A percentile compares a stretch with the other conserved stretches of the same genome.
These are phyloP conservation scores for Halocaridina rubra DNA, from an alignment of 2,888 invertebrate genomes.

Conservation along the genomic window DNA sequence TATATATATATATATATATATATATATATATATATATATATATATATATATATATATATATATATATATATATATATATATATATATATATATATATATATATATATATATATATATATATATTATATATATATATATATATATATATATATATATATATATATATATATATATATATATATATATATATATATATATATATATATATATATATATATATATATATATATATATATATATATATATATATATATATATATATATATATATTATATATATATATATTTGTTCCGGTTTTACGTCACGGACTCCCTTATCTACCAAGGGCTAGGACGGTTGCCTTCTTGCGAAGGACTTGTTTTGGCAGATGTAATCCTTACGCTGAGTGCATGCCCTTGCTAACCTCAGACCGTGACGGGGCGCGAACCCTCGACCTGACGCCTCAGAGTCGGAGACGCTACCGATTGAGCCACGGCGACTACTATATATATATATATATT, in stretches of 20 bases:
- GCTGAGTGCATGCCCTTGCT: too few relatives aligned
- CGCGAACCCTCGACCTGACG: too few relatives aligned
- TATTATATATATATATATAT: conserved; percentile 27
- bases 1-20: conserved; percentile 1
- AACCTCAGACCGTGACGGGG: too few relatives aligned
- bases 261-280: not conserved
- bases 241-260: not conserved
- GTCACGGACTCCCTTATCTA: too few relatives aligned
- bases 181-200: conserved; percentile 2
- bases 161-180: conserved; percentile 2
- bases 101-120: conserved; percentile 27
- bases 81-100: conserved; percentile 25
- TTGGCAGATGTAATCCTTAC: too few relatives aligned
- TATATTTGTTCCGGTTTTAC: too few relatives aligned
- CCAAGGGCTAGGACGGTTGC: too few relatives aligned
- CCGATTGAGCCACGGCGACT: too few relatives aligned
- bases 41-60: not conserved
- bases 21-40: not conserved
- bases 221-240: conserved; percentile 28
- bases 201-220: conserved; percentile 22
- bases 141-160: conserved; percentile 25
- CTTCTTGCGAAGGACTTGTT: too few relatives aligned
- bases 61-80: conserved; percentile 19
- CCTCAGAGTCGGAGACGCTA: too few relatives aligned
- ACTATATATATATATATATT: too few relatives aligned